Percentiles rank a stretch among this genome's conserved stretches.
Conservation (phyloP, 2,113 vertebrate species). For the Mus pahari region DNA sequence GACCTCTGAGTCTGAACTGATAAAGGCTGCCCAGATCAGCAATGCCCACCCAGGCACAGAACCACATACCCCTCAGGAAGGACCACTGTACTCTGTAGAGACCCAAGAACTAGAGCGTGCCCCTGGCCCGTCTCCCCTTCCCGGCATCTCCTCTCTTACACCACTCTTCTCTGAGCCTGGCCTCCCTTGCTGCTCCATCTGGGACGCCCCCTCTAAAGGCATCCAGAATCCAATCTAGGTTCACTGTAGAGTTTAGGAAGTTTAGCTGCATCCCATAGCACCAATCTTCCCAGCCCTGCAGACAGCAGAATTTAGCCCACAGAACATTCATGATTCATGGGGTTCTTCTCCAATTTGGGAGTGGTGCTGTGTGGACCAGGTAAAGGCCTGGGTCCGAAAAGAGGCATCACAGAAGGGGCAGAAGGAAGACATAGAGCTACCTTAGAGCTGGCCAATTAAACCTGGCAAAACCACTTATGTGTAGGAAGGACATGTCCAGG, state of each 20-base stretch:
- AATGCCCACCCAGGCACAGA: not conserved
- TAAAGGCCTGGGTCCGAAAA: not conserved
- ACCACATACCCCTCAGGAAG: too few relatives aligned
- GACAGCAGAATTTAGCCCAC: too few relatives aligned
- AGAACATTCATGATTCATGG: rapidly evolving
- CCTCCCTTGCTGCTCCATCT: not conserved
- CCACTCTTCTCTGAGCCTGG: not conserved
- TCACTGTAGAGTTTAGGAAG: not conserved
- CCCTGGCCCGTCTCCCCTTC: too few relatives aligned
- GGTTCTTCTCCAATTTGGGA: not conserved
- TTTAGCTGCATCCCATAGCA: not conserved
- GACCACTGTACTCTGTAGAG: not conserved
- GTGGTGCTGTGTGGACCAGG: rapidly evolving
- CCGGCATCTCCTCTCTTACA: not conserved
- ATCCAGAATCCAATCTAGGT: not conserved
- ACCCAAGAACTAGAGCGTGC: not conserved
- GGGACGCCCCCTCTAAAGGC: not conserved
- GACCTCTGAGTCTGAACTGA: not conserved
- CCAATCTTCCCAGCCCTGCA: not conserved
- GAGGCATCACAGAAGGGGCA: too few relatives aligned
- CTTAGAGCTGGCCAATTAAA: not conserved
- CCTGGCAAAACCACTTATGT: not conserved
- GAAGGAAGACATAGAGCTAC: not conserved
- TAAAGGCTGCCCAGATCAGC: not conserved
- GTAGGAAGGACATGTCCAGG: not conserved